phyloP scores from a whole-genome alignment of 1,140 invertebrate species.

The Mycetomoellerius zeteki region DNA sequence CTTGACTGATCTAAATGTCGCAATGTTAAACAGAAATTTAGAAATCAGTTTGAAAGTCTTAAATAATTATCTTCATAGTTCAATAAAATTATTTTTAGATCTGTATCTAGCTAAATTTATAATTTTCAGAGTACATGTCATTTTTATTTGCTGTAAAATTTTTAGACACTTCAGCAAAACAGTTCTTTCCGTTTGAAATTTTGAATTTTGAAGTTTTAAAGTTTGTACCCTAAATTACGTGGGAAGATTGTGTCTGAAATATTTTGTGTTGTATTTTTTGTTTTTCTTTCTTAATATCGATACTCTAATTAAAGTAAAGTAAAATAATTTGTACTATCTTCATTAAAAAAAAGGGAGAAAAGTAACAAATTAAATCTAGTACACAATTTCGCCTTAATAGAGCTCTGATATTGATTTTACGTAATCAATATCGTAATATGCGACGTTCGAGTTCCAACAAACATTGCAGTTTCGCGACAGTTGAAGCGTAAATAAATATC shows the following conservation, averaged over 20 bases:
- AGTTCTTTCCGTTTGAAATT: too few relatives aligned
- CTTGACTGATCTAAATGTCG: too few relatives aligned
- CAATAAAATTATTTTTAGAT: too few relatives aligned
- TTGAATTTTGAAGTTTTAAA: too few relatives aligned
- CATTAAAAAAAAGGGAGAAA: not conserved
- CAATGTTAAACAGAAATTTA: not conserved
- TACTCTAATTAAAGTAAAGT: not conserved
- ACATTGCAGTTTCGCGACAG: constrained; percentile 6
- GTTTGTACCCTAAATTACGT: too few relatives aligned
- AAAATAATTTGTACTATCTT: not conserved
- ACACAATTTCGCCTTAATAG: constrained; percentile 26
- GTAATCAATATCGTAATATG: constrained; percentile 45
- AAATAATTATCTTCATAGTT: too few relatives aligned
- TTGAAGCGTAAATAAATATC: constrained; percentile 57
- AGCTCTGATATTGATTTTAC: not conserved
- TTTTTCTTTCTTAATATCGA: not conserved
- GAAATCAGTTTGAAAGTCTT: not conserved
- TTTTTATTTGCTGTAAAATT: too few relatives aligned
- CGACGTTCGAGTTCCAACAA: constrained; percentile 8
- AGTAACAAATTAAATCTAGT: constrained; percentile 29
- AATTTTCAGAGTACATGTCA: not conserved
- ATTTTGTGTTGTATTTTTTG: not conserved
- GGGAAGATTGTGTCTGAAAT: not conserved
- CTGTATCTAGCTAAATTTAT: too few relatives aligned
- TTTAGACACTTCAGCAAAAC: too few relatives aligned